Conservation (phyloP, 2,888 invertebrate species). For the Altica lythri region DNA sequence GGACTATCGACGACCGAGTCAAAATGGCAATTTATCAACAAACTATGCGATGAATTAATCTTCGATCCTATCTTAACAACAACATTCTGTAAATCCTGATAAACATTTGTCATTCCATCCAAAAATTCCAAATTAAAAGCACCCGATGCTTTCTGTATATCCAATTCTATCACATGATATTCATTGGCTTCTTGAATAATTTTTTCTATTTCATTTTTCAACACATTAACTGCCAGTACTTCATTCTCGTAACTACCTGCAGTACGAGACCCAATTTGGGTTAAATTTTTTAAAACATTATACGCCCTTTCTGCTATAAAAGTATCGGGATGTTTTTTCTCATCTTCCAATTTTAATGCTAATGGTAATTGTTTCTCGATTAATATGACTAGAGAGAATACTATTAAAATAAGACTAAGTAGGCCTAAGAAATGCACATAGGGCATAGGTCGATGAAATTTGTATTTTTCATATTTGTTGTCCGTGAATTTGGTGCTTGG, state of each 20-base stretch:
- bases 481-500: constrained; percentile 24
- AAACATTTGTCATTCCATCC: constrained; percentile 74
- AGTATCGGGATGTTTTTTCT: constrained; percentile 53
- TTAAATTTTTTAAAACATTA: constrained; percentile 66
- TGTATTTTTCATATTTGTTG: constrained; percentile 39
- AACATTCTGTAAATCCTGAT: constrained; percentile 70
- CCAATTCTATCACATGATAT: constrained; percentile 60
- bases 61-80: constrained; percentile 68
- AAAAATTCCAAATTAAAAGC: constrained; percentile 71
- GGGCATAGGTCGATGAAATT: constrained; percentile 54
- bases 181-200: constrained; percentile 58
- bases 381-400: constrained; percentile 62
- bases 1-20: constrained; percentile 75
- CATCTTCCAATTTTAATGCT: constrained; percentile 58
- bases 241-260: constrained; percentile 73
- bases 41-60: constrained; percentile 61
- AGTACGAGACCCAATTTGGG: constrained; percentile 65
- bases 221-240: constrained; percentile 61
- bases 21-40: constrained; percentile 79
- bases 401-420: constrained; percentile 60
- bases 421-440: constrained; percentile 60
- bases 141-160: constrained; percentile 69
- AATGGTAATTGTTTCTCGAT: constrained; percentile 66
- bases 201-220: constrained; percentile 45
- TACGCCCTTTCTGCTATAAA: constrained; percentile 70